phyloP scores from a whole-genome alignment of 2,797 vertebrate species.

The Centroberyx gerrardi region DNA sequence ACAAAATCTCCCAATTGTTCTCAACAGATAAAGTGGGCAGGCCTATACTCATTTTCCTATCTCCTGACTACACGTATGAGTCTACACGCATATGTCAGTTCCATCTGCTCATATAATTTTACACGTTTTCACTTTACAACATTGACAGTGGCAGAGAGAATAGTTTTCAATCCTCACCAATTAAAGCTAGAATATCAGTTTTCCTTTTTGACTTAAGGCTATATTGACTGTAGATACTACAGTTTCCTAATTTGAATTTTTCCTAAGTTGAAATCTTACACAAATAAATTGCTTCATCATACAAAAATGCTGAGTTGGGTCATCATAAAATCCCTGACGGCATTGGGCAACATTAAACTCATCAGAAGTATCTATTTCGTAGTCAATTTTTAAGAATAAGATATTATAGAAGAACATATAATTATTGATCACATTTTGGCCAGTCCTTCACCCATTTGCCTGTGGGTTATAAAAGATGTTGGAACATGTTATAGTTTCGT shows the following conservation, averaged over 20 bases:
- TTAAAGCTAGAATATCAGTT: background rate
- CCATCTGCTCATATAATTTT: background rate
- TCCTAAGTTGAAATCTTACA: background rate
- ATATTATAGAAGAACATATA: too few species aligned
- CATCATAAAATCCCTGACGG: background rate
- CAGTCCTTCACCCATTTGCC: too few species aligned
- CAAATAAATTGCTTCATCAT: background rate
- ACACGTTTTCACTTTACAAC: constrained; percentile 4
- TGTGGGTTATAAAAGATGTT: too few species aligned
- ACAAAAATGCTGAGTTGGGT: background rate
- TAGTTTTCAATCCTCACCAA: too few species aligned
- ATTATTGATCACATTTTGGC: too few species aligned
- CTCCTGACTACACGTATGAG: constrained; percentile 21
- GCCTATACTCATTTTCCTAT: constrained; percentile 8
- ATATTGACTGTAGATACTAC: too few species aligned
- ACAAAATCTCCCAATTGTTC: constrained; percentile 8
- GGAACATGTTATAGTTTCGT: background rate
- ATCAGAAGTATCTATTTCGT: background rate
- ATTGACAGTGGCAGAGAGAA: background rate
- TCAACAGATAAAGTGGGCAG: constrained; percentile 14
- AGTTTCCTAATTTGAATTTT: too few species aligned
- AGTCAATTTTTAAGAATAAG: background rate
- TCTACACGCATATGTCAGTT: background rate
- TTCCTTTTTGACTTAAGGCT: background rate
- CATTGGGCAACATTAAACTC: background rate